Evolutionary conservation across 2,888 invertebrate species (phyloP).

Genomic region (Hemicrepidius hirtus): DNA sequence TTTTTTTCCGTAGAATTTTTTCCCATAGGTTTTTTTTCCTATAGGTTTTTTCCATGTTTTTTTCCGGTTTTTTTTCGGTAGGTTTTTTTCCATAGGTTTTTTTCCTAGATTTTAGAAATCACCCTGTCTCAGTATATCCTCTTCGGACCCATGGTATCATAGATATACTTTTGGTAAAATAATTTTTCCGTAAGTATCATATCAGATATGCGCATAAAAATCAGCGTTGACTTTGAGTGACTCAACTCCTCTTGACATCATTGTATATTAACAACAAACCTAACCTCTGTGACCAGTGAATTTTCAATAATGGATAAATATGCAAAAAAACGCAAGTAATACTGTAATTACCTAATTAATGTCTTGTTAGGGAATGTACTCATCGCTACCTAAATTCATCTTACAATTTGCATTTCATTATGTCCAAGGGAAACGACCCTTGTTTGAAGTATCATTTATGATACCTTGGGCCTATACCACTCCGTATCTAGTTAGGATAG

Average conservation of each 20-base stretch:
- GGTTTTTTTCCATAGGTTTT: no score
- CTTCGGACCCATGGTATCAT: slow-evolving; percentile 16
- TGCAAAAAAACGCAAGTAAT: not conserved
- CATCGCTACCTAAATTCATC: slow-evolving; percentile 3
- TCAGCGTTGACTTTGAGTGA: not conserved
- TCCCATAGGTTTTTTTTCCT: no score
- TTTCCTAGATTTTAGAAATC: no score
- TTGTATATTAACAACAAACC: not conserved
- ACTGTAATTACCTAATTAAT: not conserved
- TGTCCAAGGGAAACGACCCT: not conserved
- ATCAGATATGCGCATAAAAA: no score
- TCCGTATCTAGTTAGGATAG: not conserved
- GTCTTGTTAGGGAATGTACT: not conserved
- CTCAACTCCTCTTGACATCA: not conserved
- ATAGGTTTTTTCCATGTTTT: no score
- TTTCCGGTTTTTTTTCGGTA: no score
- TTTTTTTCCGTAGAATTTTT: no score
- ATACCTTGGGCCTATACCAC: slow-evolving; percentile 4
- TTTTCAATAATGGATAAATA: not conserved
- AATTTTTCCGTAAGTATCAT: slow-evolving; percentile 4
- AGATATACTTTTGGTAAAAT: slow-evolving; percentile 17
- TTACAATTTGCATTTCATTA: slow-evolving; percentile 7
- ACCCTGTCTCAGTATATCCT: no score
- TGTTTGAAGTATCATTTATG: slow-evolving; percentile 10
- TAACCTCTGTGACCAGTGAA: not conserved